Conservation (phyloP, 2,888 invertebrate species). For the Netelia fuscicornis region DNA sequence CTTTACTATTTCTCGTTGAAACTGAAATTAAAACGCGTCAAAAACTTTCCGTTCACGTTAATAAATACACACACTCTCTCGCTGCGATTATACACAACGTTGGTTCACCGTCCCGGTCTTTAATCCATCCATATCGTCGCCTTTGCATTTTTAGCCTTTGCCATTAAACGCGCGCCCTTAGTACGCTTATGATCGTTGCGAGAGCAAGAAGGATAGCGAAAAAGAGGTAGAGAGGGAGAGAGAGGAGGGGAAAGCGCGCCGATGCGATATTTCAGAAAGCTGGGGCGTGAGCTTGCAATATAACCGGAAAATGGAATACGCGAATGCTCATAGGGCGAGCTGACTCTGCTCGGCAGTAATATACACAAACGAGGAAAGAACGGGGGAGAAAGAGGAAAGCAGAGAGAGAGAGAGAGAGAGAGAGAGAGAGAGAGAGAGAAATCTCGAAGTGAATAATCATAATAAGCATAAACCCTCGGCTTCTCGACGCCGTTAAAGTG, state of each 20-base stretch:
- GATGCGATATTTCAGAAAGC: conserved; percentile 40
- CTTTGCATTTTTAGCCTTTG: conserved; percentile 14
- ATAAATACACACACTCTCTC: conserved; percentile 23
- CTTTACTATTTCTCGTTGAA: neutral
- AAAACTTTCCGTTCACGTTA: neutral
- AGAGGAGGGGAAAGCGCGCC: conserved; percentile 30
- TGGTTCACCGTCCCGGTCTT: conserved; percentile 5
- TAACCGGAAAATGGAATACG: conserved; percentile 62
- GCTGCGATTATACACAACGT: conserved; percentile 32
- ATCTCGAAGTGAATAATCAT: conserved; percentile 47
- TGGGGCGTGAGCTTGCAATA: conserved; percentile 37
- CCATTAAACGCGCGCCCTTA: neutral
- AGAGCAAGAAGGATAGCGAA: neutral
- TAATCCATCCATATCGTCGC: conserved; percentile 16
- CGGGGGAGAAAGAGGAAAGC: neutral
- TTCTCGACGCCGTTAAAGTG: conserved; percentile 15
- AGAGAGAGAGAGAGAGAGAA: neutral
- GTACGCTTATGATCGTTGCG: neutral
- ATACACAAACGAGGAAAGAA: conserved; percentile 51
- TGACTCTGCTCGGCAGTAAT: conserved; percentile 52
- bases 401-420: neutral
- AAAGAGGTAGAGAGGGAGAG: conserved; percentile 6
- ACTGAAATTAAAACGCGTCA: neutral
- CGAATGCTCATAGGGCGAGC: conserved; percentile 35
- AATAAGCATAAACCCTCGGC: conserved; percentile 49